Percentiles rank a stretch among this genome's conserved stretches.
Evolutionary conservation across 2,888 invertebrate genomes (phyloP).

Genomic region (Labia minor): DNA sequence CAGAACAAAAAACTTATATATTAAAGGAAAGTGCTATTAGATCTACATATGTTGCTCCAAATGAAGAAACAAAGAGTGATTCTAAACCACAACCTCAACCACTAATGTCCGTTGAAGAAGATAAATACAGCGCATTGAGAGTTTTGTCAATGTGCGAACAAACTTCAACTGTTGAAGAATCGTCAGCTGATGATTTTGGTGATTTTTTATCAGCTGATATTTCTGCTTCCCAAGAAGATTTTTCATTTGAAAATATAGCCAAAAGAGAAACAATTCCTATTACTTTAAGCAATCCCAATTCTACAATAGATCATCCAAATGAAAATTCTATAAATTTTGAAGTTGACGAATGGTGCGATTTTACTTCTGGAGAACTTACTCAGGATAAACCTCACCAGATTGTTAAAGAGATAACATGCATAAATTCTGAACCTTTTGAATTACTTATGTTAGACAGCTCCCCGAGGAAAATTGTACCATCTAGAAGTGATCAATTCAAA

Average conservation of each 20-base stretch:
- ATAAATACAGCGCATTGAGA: conserved; percentile 40
- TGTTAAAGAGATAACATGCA: not conserved
- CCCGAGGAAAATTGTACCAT: not conserved
- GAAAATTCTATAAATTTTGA: not conserved
- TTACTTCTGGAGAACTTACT: not conserved
- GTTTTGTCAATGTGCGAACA: conserved; percentile 30
- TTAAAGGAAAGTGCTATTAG: conserved; percentile 25
- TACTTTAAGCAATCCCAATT: not conserved
- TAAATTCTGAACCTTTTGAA: not conserved
- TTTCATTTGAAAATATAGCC: conserved; percentile 26
- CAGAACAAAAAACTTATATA: conserved; percentile 27
- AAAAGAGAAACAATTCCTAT: not conserved
- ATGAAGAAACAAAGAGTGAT: not conserved
- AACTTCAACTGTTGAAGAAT: conserved; percentile 24
- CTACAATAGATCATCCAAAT: not conserved
- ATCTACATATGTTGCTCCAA: not conserved
- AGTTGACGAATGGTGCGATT: conserved; percentile 14
- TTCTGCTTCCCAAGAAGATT: conserved; percentile 20
- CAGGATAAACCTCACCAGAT: not conserved
- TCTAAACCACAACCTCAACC: not conserved
- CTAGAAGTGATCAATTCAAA: not conserved
- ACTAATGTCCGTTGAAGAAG: conserved; percentile 35
- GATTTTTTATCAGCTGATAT: conserved; percentile 38
- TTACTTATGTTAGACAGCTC: not conserved
- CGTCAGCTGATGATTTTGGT: conserved; percentile 37